Base-by-base conservation (phyloP, 2,797 vertebrate genomes). In the Heliangelus exortis region DNA sequence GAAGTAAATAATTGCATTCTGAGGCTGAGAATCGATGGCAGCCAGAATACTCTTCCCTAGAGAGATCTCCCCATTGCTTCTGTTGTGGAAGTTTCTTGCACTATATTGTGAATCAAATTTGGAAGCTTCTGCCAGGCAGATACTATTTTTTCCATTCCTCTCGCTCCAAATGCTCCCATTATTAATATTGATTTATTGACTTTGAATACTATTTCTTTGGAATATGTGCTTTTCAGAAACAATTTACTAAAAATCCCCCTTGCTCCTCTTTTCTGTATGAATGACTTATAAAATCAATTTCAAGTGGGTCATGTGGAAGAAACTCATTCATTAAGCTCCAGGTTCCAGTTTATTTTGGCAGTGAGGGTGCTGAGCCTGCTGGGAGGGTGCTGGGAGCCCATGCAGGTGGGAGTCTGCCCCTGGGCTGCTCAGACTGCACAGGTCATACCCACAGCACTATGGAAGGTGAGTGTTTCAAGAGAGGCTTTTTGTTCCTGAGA, bases 11-110 rank as follows among this genome's bases (percentile, higher is more conserved):
- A 78, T 59, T 68, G 53, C 7, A 17, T 91, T 80, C 48, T 78
- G 91, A 91, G 66, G 89, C 84, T 89, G 91, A 34, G 85, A 65
- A 83, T 71, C 1, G 5, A 47, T 63, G 75, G 45, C 68, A 87
- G 68, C 26, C 43, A 28, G 48, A 65, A 25, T 36, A 5, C 10
- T 26, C 29, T 47, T 89, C 57, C 68, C 58, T 29, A 10, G 75
- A 55, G 69, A 82, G 61, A 71, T 4, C 33, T 28, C 36, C 36
- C 33, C 39, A 9, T 31, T 48, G 62, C 59, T 62, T 66, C 58
- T 81, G 21, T 16, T 58, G 23, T 15, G 41, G 4, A 11, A n/a
- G 29, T 41, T 19, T 72, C 65, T 65, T 63, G 41, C 21, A 12
- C 28, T 61, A 6, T 23, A 1, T 45, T 80, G 34, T 31, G 26